Evolutionary conservation across 2,797 vertebrate species (phyloP).

Genomic region (Dendrocincla tyrannina): DNA sequence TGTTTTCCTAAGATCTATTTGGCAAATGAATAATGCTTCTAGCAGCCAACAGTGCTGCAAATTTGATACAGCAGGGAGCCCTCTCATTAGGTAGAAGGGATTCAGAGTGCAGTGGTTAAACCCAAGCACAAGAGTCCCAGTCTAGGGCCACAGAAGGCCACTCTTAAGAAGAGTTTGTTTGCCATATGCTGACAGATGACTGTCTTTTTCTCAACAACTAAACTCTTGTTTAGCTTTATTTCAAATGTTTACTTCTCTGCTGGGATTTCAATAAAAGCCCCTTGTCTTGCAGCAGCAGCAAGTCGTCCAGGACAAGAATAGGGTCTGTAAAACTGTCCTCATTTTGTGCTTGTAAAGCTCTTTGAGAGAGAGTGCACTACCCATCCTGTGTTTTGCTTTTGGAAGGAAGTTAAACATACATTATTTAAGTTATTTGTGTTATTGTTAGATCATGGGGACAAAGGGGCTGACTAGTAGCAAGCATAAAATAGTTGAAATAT

Average conservation of each 20-base stretch:
- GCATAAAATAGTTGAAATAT: conserved; percentile 1
- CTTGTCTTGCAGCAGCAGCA: conserved; percentile 27
- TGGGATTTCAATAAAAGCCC: conserved; percentile 51
- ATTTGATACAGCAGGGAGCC: not conserved
- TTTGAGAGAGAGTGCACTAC: not conserved
- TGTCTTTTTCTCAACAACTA: conserved; percentile 39
- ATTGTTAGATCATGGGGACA: not conserved
- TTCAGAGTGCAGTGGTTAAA: not conserved
- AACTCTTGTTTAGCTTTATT: conserved; percentile 62
- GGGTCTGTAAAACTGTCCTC: conserved; percentile 46
- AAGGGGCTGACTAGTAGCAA: conserved; percentile 8
- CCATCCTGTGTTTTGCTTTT: conserved; percentile 62
- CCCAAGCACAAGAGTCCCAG: not conserved
- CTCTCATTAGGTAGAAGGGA: not conserved
- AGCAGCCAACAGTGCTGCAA: not conserved
- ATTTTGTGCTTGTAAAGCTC: not conserved
- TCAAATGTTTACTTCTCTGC: conserved; percentile 60
- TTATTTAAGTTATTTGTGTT: conserved; percentile 51
- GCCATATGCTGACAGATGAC: conserved; percentile 29
- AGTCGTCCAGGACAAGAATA: conserved; percentile 30
- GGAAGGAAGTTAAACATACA: conserved; percentile 62
- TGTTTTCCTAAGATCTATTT: not conserved
- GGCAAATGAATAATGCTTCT: not conserved
- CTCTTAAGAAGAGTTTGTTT: not conserved
- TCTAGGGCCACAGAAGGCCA: not conserved